phyloP scores from a whole-genome alignment of 1,140 invertebrate genomes.

The Cepaea nemoralis region DNA sequence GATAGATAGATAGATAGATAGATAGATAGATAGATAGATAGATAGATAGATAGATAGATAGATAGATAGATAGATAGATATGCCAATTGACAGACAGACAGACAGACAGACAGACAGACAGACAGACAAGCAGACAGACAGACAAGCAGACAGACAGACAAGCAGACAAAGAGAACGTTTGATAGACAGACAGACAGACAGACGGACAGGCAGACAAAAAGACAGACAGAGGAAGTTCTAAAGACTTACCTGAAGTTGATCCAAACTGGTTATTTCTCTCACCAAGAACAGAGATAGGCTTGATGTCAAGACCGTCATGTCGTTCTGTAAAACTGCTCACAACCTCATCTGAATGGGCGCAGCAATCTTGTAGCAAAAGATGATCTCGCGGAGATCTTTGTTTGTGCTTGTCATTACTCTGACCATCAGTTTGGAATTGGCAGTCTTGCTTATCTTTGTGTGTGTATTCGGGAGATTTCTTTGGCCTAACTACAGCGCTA shows the following conservation, averaged over 20 bases:
- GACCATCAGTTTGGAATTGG: not conserved
- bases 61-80: no score
- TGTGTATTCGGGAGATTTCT: not conserved
- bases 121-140: not conserved
- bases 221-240: not conserved
- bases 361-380: not conserved
- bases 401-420: not conserved
- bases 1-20: conserved; percentile 11
- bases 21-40: not conserved
- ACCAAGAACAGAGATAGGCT: not conserved
- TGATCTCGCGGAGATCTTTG: not conserved
- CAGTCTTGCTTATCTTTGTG: no score
- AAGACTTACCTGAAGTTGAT: not conserved
- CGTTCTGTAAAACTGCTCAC: not conserved
- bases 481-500: not conserved
- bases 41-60: not conserved
- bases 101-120: not conserved
- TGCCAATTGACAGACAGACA: no score
- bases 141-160: not conserved
- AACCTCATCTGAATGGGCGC: not conserved
- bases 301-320: not conserved
- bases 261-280: not conserved
- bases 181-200: not conserved
- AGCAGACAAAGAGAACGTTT: not conserved
- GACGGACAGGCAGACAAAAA: not conserved